Base-by-base conservation (phyloP, 2,797 vertebrate genomes). In the Peromyscus nudipes region DNA sequence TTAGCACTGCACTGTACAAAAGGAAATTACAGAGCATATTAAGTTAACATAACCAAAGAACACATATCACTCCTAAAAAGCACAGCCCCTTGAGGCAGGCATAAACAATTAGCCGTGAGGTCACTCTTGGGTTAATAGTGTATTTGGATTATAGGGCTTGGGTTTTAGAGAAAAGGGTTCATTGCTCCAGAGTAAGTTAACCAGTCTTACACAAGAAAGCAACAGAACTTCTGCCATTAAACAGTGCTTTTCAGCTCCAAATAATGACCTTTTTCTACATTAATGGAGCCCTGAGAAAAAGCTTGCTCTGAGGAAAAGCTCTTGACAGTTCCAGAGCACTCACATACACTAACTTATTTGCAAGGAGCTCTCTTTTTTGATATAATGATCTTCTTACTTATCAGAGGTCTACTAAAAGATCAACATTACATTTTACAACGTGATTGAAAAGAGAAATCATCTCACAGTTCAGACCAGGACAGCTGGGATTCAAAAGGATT, bases 21-120 rank as follows among this genome's bases (percentile, higher is more conserved):
- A 88, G n/a, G 29, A 90, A 94, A 79, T 89, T 93, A 75, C 19
- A 94, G 85, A 94, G 75, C 31, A 81, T 64, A 55, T 95, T 91
- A 92, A 96, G 87, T 96, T 87, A 96, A 64, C 81, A 34, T 82
- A 95, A 64, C 52, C 90, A 86, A 96, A 91, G 27, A 82, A 90
- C 83, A 91, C 25, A 94, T 82, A 96, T 64, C 80, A 21, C 94
- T 21, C 62, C 93, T 95, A 75, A 89, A 95, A 92, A 90, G 23
- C 73, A 71, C 43, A 93, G 23, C 27, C 34, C 52, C 6, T 93
- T 46, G 49, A 82, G 34, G n/a, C 67, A 82, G 34, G 13, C 81
- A 85, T 77, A 90, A 96, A 97, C 52, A 96, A 95, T 97, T 96
- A 95, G 23, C 71, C 91, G 11, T 88, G 65, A 92, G 67, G 80